Conservation (phyloP, 92 coral and sea anemone species). For the Plumapathes pennacea region DNA sequence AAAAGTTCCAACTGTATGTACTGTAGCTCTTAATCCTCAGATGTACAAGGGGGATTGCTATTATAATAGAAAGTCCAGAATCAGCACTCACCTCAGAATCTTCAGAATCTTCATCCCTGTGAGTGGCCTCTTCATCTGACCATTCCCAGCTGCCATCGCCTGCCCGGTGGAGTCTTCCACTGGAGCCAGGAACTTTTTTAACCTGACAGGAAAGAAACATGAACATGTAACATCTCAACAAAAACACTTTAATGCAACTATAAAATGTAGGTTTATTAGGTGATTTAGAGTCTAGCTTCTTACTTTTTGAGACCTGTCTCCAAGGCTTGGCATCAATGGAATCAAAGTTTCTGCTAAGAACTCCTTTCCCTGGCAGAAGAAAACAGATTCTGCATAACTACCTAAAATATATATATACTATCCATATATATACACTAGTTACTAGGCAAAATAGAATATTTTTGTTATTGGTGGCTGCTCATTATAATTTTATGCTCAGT, state of each 20-base stretch:
- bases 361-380: conserved; percentile 70
- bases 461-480: no score
- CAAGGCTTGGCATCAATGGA: conserved; percentile 82
- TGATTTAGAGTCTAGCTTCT: neutral
- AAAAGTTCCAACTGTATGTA: no score
- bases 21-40: no score
- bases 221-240: no score
- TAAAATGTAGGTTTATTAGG: neutral
- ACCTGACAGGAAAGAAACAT: conserved; percentile 56
- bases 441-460: no score
- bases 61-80: no score
- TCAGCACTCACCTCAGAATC: neutral
- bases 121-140: conserved; percentile 91
- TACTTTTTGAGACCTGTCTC: conserved; percentile 93
- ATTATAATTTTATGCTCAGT: no score
- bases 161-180: conserved; percentile 90
- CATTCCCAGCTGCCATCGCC: conserved; percentile 98
- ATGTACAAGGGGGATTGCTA: no score
- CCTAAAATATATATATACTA: no score
- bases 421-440: no score
- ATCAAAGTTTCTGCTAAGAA: conserved; percentile 65
- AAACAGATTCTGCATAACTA: neutral
- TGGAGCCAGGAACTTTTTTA: conserved; percentile 95
- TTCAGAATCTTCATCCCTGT: conserved; percentile 42
- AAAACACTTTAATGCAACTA: neutral